Evolutionary conservation across 2,113 vertebrate genomes (phyloP), one percentile per base, ranked within the genome.

Genomic region (Catharus minimus): DNA sequence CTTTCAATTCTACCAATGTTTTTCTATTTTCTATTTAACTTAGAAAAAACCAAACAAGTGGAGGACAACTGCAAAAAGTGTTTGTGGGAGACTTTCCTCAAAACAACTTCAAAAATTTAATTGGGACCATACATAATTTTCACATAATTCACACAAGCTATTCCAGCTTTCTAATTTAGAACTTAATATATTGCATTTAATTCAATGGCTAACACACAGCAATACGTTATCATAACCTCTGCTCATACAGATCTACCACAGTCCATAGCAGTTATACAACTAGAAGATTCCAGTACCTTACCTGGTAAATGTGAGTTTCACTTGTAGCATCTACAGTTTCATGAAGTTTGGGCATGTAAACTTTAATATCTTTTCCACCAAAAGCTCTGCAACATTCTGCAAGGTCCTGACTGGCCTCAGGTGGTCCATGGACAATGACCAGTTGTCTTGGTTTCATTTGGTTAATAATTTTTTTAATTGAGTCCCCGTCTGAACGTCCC

Each of bases 401-500:
- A 78, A 99, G 98, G 91, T 99, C 99, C 68, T 98, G 98, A 72
- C 99, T 99, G 95, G 99, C 98, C 67, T 99, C 99, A 23, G 99
- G 98, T 4, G 99, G 98, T n/a, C 99, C 99, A 7, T 98, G 99
- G 55, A 99, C 98, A 47, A 99, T 99, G 60, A 99, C 94, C 80
- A 99, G 94, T 95, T 99, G 99, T 22, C 99, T 97, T 32, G 99
- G 99, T 76, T 99, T 99, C 99, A 99, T 99, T 96, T 99, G 99
- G 96, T 99, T 99, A 88, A 99, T 99, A 53, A 99, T 99, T 97
- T 99, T 99, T 94, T 99, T 99, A 96, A 99, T 99, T 86, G 99
- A 99, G 95, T 99, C 99, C 1, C 99, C 99, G 36, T 99, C 99
- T 21, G 99, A 99, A 58, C 99, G 99, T 52, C 99, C 99, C 97